Base-by-base conservation (phyloP, 35 echinoderm and acorn worm species). In the Lytechinus pictus region DNA sequence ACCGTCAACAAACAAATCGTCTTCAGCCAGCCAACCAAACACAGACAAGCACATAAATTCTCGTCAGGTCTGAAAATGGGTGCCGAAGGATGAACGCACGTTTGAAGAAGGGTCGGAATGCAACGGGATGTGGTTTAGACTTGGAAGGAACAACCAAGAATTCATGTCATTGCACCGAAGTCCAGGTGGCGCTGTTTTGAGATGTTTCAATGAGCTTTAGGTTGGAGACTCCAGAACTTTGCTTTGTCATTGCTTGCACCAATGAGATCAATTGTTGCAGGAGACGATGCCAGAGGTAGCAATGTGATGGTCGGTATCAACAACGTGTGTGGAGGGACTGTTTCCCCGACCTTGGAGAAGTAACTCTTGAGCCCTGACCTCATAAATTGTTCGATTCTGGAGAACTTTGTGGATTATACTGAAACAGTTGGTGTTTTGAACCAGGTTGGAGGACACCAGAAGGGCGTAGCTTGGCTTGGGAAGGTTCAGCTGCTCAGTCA, bases 1-100 rank as follows among this genome's bases (percentile, higher is more conserved):
- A 79, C 66, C 21, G n/a, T 79, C 66, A 79, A 79, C 66, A 79
- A 79, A 79, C 66, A 79, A 79, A 79, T 79, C 66, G 21, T 79
- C 66, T 79, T 24, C 66, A 79, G 66, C 66, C 14, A 79, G 66
- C 66, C 66, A 79, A 79, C 66, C 66, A 79, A 79, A 79, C 19
- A 79, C 21, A 79, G 66, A n/a, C 66, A 79, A 79, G 66, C 66
- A 16, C 66, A 79, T 79, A 79, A 79, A 79, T 79, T 79, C 66
- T 24, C 33, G 2, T 79, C 19, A 6, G 66, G 66, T 79, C 66
- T 79, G 66, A 79, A n/a, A 79, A 16, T 79, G 66, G 66, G 66
- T 7, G 16, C 66, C n/a, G 66, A 19, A 79, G 66, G 66, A 79
- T 79, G 6, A 7, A 24, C 21, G n/a, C 14, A 79, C 66, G n/a